Evolutionary conservation across 1,140 invertebrate species (phyloP).

Genomic region (Hyles vespertilio): DNA sequence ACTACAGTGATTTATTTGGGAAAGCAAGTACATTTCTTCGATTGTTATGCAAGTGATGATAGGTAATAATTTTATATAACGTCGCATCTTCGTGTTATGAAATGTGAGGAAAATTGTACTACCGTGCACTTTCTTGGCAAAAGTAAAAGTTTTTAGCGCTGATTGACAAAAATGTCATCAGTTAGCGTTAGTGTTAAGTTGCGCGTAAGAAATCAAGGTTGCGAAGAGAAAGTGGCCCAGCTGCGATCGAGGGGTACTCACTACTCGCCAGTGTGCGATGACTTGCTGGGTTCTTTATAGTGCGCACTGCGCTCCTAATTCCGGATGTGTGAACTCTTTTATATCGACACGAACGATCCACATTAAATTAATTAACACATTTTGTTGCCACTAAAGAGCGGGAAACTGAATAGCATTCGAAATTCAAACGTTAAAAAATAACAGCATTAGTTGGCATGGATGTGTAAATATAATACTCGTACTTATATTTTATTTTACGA

Average conservation of each 20-base stretch:
- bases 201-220: constrained; percentile 68
- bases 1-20: constrained; percentile 22
- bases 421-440: too few species aligned
- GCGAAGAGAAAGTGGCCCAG: constrained; percentile 64
- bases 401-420: too few species aligned
- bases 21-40: constrained; percentile 22
- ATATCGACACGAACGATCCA: neutral
- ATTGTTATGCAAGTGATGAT: neutral
- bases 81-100: too few species aligned
- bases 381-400: too few species aligned
- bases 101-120: too few species aligned
- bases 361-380: too few species aligned
- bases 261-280: constrained; percentile 20
- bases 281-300: constrained; percentile 26
- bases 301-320: constrained; percentile 14
- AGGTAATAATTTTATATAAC: too few species aligned
- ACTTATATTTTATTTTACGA: too few species aligned
- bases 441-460: too few species aligned
- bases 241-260: constrained; percentile 26
- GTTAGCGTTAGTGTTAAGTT: constrained; percentile 44
- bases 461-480: too few species aligned
- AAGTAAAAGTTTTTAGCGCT: constrained; percentile 62
- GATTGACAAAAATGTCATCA: constrained; percentile 53
- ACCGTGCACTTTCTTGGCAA: constrained; percentile 34
- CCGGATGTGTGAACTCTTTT: constrained; percentile 8